These are phyloP conservation scores for Oophaga sylvatica DNA, from an alignment of 2,797 vertebrate species.

Conservation along the genomic window DNA sequence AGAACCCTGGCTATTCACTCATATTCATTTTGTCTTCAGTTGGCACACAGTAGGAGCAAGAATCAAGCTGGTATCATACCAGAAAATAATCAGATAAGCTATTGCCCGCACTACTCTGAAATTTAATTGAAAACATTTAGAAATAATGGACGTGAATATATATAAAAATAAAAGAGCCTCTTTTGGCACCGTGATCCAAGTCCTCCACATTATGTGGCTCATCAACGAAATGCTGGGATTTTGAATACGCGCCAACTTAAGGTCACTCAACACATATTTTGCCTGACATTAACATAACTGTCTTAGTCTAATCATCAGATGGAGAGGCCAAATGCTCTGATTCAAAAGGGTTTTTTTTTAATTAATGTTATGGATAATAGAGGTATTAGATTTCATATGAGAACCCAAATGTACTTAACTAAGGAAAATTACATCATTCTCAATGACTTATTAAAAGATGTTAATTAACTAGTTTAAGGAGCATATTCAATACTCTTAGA, in stretches of 20 bases:
- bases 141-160: constrained; percentile 23
- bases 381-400: constrained; percentile 67
- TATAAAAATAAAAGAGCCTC: constrained; percentile 21
- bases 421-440: constrained; percentile 60
- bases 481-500: constrained; percentile 9
- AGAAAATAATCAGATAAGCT: constrained; percentile 52
- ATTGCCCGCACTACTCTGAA: constrained; percentile 36
- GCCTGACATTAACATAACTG: constrained; percentile 65
- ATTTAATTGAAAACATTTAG: constrained; percentile 42
- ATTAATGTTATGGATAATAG: constrained; percentile 69
- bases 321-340: constrained; percentile 68
- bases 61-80: constrained; percentile 33
- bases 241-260: constrained; percentile 65
- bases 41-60: constrained; percentile 66
- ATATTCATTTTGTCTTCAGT: constrained; percentile 74
- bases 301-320: constrained; percentile 65
- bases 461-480: constrained; percentile 45
- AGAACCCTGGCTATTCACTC: constrained; percentile 79
- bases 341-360: constrained; percentile 66
- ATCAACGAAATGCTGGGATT: constrained; percentile 65
- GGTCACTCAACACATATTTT: constrained; percentile 70
- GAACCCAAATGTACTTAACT: constrained; percentile 67
- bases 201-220: constrained; percentile 62
- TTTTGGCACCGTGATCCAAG: constrained; percentile 49
- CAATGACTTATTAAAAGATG: constrained; percentile 51